Evolutionary conservation across 2,888 invertebrate genomes (phyloP), one percentile per base, ranked within the genome.

Genomic region (Ditylenchus weischeri): DNA sequence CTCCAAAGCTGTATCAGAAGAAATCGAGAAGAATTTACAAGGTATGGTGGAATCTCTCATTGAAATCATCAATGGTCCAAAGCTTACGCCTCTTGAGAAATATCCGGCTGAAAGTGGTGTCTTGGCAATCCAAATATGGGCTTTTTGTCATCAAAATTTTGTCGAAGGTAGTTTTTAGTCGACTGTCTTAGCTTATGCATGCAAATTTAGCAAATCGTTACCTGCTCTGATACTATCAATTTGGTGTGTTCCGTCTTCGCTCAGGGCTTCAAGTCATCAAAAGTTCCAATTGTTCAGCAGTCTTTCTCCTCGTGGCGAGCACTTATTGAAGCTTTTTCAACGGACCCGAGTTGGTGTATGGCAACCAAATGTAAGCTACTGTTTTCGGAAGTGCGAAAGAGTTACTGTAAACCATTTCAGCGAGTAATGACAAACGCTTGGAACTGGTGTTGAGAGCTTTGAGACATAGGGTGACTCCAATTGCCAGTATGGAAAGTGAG

Each of bases 191-290:
- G 43, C 15, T 43, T 2, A 43, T 13, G 8, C 8, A 13, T 15
- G 13, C 11, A 7, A 7, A 23, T 54, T 54, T 54, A 54, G 54
- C 23, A 18, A 54, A 54, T 54, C n/a, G n/a, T 21, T 10, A 13
- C 54, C 23, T 23, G 15, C 29, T 29, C 21, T 29, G 54, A 54
- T 21, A 54, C 29, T 7, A 54, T 10, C 1, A 54, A 54, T 29
- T 23, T 29, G n/a, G 29, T 54, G 21, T 54, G 51, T 29, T 54
- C 54, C 21, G 54, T 54, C 13, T 54, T 54, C n/a, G 54, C 54
- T 54, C 54, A 23, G 29, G 54, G 23, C 11, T 54, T 54, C 10
- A 54, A 54, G 54, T 29, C 29, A 10, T 11, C 54, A 23, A 29
- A 54, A 11, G n/a, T 23, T 21, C 23, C 54, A 18, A 29, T 29